These are phyloP conservation scores for Gyrodactylus bullatarudis DNA, from an alignment of 1,140 invertebrate species.

Conservation along the genomic window DNA sequence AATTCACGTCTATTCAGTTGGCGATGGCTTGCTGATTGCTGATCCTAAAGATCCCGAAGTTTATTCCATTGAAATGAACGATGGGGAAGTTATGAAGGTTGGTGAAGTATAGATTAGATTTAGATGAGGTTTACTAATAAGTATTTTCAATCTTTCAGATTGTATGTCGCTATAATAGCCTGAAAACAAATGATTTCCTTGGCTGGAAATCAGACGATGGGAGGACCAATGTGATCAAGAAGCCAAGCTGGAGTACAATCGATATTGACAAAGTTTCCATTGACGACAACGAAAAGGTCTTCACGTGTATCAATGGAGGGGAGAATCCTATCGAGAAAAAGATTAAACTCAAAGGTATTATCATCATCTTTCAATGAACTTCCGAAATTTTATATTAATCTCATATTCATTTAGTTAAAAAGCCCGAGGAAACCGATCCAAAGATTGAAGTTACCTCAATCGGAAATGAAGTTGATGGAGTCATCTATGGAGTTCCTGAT, in stretches of 20 bases:
- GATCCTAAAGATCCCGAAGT: background rate
- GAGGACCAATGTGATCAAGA: background rate
- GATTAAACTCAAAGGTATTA: background rate
- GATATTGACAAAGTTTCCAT: background rate
- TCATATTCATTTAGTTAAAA: background rate
- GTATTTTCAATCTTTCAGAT: background rate
- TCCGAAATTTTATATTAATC: no score
- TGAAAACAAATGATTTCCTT: background rate
- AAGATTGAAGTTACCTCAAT: background rate
- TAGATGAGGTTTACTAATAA: background rate
- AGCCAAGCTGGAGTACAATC: background rate
- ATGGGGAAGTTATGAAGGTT: background rate
- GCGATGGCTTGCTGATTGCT: background rate
- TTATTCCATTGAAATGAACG: background rate
- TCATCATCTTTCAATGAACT: no score
- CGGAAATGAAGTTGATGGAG: background rate
- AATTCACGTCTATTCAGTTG: background rate
- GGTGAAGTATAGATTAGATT: no score
- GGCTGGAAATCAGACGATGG: background rate
- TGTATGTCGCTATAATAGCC: background rate
- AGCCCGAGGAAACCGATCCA: background rate
- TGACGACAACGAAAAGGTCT: background rate
- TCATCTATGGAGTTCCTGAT: background rate
- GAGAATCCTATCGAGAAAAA: background rate
- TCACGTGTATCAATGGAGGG: background rate